Evolutionary conservation across 2,113 vertebrate genomes (phyloP).

Genomic region (Prinia subflava): DNA sequence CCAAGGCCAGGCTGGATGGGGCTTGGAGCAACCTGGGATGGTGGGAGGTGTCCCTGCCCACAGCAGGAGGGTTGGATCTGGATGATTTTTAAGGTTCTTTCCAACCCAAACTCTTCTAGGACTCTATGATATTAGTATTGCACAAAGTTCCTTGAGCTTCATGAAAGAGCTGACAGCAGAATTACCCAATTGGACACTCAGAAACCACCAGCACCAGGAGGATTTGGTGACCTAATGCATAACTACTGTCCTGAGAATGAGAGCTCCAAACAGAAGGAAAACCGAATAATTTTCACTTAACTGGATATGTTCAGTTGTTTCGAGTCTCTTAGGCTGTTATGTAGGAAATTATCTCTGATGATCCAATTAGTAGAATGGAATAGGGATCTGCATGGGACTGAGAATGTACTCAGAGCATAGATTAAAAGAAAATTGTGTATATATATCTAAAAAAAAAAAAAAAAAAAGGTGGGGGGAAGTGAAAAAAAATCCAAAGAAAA

Average conservation of each 20-base stretch:
- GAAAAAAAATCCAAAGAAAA: not conserved
- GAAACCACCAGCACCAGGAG: not conserved
- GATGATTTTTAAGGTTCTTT: not conserved
- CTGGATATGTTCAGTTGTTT: slow-evolving; percentile 38
- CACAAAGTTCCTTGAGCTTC: not conserved
- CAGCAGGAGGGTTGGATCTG: not conserved
- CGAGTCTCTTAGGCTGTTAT: slow-evolving; percentile 39
- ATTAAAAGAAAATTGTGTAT: slow-evolving; percentile 20
- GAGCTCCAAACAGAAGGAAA: not conserved
- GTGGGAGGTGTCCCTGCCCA: not conserved
- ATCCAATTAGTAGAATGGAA: slow-evolving; percentile 54
- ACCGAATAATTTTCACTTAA: slow-evolving; percentile 42
- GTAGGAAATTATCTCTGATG: slow-evolving; percentile 50
- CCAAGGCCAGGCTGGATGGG: fast-evolving
- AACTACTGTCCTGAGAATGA: not conserved
- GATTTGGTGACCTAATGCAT: not conserved
- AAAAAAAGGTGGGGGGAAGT: fast-evolving
- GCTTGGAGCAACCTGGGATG: too few species aligned
- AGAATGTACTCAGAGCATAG: slow-evolving; percentile 28
- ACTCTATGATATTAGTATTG: not conserved
- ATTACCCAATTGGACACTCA: not conserved
- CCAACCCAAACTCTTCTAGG: not conserved
- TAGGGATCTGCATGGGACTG: slow-evolving; percentile 27
- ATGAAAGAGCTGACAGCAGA: not conserved
- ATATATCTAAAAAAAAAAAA: not conserved